Base-by-base conservation (phyloP, 2,888 invertebrate genomes). In the Drosophila meridiana region DNA sequence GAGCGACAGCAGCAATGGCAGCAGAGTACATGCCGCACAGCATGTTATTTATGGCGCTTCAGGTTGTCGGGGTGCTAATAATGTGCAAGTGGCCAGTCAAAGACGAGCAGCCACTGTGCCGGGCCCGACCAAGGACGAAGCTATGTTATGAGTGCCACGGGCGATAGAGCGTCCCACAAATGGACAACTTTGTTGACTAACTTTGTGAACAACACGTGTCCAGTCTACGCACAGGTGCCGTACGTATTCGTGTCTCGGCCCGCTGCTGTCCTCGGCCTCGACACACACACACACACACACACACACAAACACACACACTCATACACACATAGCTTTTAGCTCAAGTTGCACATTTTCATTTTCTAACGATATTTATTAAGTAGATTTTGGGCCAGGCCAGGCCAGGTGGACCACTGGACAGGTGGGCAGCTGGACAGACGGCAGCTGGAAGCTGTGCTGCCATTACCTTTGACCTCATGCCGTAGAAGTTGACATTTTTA, bases 11-110 rank as follows among this genome's bases (percentile, higher is more conserved):
- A 70, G 56, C 63, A 70, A 7, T 52, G 75, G 56, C 60, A 70
- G 43, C 63, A 70, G 43, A 57, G 70, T 58, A 80, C 78, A 73
- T 66, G 73, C 64, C 59, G 66, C 70, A 68, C 79, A 81, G 78
- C 78, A 82, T 84, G 89, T 87, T 87, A 87, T 86, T 86, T 86
- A 86, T 86, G 69, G 78, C 73, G 62, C 71, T 73, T 69, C 80
- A 87, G 83, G 82, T 87, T 87, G 90, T 76, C 72, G 80, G 87
- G 73, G 69, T 75, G 88, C 88, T 86, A 86, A 86, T 86, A 86
- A 89, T 87, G 90, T 85, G 85, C 80, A 56, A 70, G 61, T 76
- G 62, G 57, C 61, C 61, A 60, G 72, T 76, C 61, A 43, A 71
- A 76, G 65, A 52, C 69, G 26, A 60, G 20, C 58, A 38, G 20